These are phyloP conservation scores for Drosophila antonietae DNA, from an alignment of 2,888 invertebrate genomes.

Conservation along the genomic window DNA sequence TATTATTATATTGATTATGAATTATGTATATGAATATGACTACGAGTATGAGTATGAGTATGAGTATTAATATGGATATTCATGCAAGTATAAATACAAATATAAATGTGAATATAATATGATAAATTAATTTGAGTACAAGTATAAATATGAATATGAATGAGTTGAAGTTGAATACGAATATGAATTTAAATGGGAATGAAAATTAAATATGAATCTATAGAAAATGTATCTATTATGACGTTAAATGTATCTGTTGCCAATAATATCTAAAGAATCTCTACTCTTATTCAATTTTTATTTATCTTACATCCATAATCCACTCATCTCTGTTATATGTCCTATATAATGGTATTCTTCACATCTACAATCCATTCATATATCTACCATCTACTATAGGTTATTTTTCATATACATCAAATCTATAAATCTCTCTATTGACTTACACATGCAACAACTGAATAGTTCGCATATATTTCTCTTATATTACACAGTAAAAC, in stretches of 20 bases:
- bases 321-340: no score
- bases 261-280: background rate
- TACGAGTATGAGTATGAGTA: background rate
- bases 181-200: background rate
- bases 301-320: no score
- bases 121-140: background rate
- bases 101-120: background rate
- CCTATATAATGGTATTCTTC: no score
- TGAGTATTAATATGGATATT: background rate
- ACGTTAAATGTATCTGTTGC: background rate
- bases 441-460: no score
- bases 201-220: background rate
- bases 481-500: no score
- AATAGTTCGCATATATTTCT: no score
- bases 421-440: no score
- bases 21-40: background rate
- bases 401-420: no score
- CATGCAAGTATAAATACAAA: background rate
- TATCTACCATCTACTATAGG: no score
- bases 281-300: no score
- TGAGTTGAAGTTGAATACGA: background rate
- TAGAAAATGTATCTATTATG: background rate
- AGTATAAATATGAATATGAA: background rate
- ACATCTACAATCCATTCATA: no score
- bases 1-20: background rate